Evolutionary conservation across 2,113 vertebrate species (phyloP).

Genomic region (Notothenia rossii): DNA sequence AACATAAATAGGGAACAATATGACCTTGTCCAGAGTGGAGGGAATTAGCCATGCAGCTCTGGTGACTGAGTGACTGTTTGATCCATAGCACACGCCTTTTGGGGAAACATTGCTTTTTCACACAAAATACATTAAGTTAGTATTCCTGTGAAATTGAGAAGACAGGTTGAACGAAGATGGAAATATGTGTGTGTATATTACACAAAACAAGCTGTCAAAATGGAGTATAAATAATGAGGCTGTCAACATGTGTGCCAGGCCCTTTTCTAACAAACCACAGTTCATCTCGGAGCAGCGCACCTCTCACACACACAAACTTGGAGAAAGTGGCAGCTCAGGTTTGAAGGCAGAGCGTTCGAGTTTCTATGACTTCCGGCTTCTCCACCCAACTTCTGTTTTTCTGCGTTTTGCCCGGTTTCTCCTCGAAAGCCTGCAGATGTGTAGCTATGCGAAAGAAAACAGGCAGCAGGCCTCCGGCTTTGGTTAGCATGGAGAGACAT

Average conservation of each 20-base stretch:
- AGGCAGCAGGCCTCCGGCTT: constrained; percentile 58
- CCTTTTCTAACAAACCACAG: constrained; percentile 59
- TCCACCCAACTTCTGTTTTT: constrained; percentile 42
- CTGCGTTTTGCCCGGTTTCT: constrained; percentile 56
- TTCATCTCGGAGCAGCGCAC: constrained; percentile 48
- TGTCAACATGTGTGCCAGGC: constrained; percentile 60
- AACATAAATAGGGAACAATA: constrained; percentile 70
- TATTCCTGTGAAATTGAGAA: constrained; percentile 63
- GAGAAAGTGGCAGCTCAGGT: constrained; percentile 34
- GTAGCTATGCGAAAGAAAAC: constrained; percentile 70
- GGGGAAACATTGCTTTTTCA: constrained; percentile 61
- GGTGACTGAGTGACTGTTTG: constrained; percentile 69
- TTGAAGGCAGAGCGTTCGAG: constrained; percentile 30
- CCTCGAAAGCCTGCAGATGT: constrained; percentile 63
- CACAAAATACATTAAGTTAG: constrained; percentile 68
- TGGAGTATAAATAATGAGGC: constrained; percentile 65
- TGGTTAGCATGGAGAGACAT: constrained; percentile 59
- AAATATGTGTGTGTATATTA: constrained; percentile 59
- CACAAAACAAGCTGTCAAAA: constrained; percentile 70
- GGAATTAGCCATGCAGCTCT: constrained; percentile 49
- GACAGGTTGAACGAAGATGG: constrained; percentile 49
- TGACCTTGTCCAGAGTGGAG: constrained; percentile 59
- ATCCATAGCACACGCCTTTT: constrained; percentile 57
- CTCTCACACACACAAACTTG: constrained; percentile 25
- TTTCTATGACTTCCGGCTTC: constrained; percentile 40